Conservation (phyloP, 2,888 invertebrate species). For the Prionchulus punctatus region DNA sequence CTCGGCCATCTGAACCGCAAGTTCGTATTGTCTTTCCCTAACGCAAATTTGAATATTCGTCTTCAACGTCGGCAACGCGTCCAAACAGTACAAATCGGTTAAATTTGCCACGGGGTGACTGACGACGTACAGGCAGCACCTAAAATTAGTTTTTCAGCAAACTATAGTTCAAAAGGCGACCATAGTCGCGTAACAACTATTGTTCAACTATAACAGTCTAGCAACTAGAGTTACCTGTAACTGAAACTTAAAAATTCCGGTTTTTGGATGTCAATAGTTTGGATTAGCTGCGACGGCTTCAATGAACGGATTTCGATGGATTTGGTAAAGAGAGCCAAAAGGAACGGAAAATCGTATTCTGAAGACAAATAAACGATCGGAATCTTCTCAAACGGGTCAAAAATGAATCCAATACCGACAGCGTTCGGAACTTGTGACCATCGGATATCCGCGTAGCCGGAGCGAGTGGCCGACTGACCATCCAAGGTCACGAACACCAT, state of each 20-base stretch:
- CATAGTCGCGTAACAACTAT: not conserved
- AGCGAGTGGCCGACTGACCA: not conserved
- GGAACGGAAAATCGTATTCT: conserved; percentile 85
- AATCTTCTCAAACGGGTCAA: not conserved
- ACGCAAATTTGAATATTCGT: conserved; percentile 67
- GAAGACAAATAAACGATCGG: conserved; percentile 17
- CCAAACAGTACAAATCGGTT: conserved; percentile 54
- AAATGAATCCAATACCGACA: conserved; percentile 13
- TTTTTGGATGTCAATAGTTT: conserved; percentile 51
- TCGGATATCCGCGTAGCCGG: not conserved
- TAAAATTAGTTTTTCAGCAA: not conserved
- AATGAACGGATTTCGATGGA: conserved; percentile 69
- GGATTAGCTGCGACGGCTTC: conserved; percentile 61
- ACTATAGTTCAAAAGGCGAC: not conserved
- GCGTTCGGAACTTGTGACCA: conserved; percentile 15
- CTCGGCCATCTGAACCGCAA: conserved; percentile 45
- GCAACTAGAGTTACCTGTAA: not conserved
- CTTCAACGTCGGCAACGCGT: conserved; percentile 52
- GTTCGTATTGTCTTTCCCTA: conserved; percentile 75
- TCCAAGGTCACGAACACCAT: conserved; percentile 4
- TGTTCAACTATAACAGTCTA: not conserved
- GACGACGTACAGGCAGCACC: conserved; percentile 12
- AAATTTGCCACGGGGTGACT: conserved; percentile 15
- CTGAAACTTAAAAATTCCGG: conserved; percentile 13
- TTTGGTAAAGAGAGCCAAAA: conserved; percentile 64